A percentile compares a stretch with the other conserved stretches of the same genome.
phyloP scores from a whole-genome alignment of 2,113 vertebrate genomes.

The Gymnogyps californianus region DNA sequence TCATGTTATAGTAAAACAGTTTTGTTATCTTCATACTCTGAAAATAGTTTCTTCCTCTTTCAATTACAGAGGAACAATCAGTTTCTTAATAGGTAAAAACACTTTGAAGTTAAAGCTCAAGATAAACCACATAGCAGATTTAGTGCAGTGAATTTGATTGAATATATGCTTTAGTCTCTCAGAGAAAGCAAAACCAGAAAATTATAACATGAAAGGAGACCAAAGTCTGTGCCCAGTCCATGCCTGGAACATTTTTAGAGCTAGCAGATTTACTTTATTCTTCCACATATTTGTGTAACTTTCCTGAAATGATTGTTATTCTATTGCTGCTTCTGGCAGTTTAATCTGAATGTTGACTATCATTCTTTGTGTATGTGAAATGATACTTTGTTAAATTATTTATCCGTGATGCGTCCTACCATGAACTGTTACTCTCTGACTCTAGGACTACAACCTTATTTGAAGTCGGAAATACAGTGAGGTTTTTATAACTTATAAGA shows the following conservation, averaged over 20 bases:
- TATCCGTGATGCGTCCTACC: background rate
- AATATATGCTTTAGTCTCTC: slow-evolving; percentile 33
- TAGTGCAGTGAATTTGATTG: slow-evolving; percentile 58
- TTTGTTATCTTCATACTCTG: slow-evolving; percentile 50
- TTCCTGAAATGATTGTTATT: background rate
- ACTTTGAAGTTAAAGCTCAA: slow-evolving; percentile 56
- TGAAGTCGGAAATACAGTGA: background rate
- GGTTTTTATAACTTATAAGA: background rate
- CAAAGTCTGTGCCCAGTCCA: background rate
- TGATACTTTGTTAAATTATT: background rate
- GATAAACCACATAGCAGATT: slow-evolving; percentile 61
- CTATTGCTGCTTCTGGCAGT: background rate
- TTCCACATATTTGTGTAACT: background rate
- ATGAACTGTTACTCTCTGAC: background rate
- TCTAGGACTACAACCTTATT: background rate
- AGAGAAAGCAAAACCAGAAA: slow-evolving; percentile 12
- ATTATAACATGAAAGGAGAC: slow-evolving; percentile 48
- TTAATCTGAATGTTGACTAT: background rate
- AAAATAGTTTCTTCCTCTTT: slow-evolving; percentile 61
- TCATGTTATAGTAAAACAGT: slow-evolving; percentile 1
- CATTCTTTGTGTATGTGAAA: background rate
- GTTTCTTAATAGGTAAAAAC: slow-evolving; percentile 41
- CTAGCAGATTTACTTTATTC: background rate
- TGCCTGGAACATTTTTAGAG: background rate
- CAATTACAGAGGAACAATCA: slow-evolving; percentile 33